Evolutionary conservation across 2,888 invertebrate species (phyloP).

Genomic region (Monopis laevigella): DNA sequence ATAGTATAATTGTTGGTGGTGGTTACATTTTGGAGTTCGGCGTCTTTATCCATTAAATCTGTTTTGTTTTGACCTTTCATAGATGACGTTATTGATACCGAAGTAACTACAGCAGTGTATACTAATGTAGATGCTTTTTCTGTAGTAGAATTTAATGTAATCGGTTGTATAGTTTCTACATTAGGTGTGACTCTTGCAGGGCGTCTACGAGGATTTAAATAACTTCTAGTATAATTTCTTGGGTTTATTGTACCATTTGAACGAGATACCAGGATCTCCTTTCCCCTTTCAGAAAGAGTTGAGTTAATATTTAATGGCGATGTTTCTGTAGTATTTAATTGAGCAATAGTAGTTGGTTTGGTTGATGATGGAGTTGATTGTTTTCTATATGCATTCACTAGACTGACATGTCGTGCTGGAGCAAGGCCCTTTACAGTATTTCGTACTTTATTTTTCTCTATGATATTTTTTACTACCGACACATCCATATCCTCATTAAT

Average conservation of each 20-base stretch:
- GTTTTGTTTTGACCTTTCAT: constrained; percentile 58
- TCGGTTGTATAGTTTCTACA: constrained; percentile 33
- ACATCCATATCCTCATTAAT: constrained; percentile 69
- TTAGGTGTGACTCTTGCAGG: constrained; percentile 42
- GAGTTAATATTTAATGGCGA: constrained; percentile 33
- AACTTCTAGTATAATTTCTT: constrained; percentile 46
- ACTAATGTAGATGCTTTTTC: constrained; percentile 57
- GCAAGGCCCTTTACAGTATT: constrained; percentile 60
- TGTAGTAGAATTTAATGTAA: constrained; percentile 40
- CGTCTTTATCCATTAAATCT: constrained; percentile 33
- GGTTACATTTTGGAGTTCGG: constrained; percentile 23
- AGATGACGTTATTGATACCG: constrained; percentile 61
- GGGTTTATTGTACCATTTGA: constrained; percentile 29
- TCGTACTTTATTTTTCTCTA: constrained; percentile 61
- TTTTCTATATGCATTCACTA: constrained; percentile 58
- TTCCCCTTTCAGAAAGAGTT: constrained; percentile 28
- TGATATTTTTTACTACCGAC: constrained; percentile 63
- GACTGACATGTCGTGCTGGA: constrained; percentile 52
- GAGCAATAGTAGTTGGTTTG: constrained; percentile 35
- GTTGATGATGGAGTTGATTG: constrained; percentile 30
- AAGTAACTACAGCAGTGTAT: constrained; percentile 62
- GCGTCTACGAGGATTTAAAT: constrained; percentile 43
- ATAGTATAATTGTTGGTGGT: constrained; percentile 27
- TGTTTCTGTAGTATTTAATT: constrained; percentile 41
- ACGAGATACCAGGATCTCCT: constrained; percentile 24